These are phyloP conservation scores for Eupelmus urozonus DNA, from an alignment of 2,888 invertebrate genomes.

Conservation along the genomic window DNA sequence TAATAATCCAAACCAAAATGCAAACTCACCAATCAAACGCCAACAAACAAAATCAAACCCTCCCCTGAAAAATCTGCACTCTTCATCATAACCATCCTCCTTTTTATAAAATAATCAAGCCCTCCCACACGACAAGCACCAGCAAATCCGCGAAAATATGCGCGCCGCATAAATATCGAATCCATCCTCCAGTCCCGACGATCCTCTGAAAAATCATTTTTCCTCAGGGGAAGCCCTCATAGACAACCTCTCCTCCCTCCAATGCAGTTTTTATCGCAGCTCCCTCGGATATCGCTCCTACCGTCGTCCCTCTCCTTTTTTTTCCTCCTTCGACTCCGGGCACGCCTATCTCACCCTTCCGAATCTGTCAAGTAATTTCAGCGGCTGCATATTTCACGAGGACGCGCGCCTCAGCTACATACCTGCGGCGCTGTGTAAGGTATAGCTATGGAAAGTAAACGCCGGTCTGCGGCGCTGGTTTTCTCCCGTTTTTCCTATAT, in stretches of 20 bases:
- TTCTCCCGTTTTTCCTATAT: too few relatives aligned
- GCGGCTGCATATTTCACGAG: slow-evolving; percentile 47
- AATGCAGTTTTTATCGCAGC: background rate
- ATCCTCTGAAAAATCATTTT: slow-evolving; percentile 26
- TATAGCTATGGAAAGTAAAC: too few relatives aligned
- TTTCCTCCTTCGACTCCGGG: background rate
- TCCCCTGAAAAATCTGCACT: too few relatives aligned
- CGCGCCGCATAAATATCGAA: slow-evolving; percentile 12
- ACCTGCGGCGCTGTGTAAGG: too few relatives aligned
- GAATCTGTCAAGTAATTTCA: slow-evolving; percentile 50
- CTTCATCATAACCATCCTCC: too few relatives aligned
- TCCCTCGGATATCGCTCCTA: background rate
- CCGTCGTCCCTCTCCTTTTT: slow-evolving; percentile 5
- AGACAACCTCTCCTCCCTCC: too few relatives aligned
- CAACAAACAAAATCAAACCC: too few relatives aligned
- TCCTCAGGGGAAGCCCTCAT: background rate
- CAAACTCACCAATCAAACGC: too few relatives aligned
- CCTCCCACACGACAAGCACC: too few relatives aligned
- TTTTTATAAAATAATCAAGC: slow-evolving; percentile 8
- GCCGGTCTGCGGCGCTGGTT: too few relatives aligned
- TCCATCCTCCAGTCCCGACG: background rate
- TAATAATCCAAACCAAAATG: too few relatives aligned
- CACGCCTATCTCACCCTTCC: background rate
- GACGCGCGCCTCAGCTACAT: background rate
- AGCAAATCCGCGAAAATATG: slow-evolving; percentile 9